Conservation (phyloP, 2,888 invertebrate species). For the Synanthedon myopaeformis region DNA sequence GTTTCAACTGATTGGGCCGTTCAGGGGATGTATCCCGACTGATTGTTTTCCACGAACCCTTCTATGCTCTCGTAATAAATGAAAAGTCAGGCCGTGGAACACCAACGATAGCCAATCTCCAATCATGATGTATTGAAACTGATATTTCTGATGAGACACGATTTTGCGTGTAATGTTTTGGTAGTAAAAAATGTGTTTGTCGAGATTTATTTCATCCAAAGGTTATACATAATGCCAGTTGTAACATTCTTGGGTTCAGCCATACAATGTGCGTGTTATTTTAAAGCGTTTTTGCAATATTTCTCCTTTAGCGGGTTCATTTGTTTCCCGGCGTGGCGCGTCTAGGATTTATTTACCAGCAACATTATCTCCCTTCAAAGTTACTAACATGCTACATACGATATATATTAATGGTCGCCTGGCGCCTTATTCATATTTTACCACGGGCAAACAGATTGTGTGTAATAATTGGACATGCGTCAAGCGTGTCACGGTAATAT, state of each 20-base stretch:
- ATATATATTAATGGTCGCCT: constrained; percentile 42
- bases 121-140: constrained; percentile 19
- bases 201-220: too few relatives aligned
- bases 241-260: background rate
- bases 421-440: constrained; percentile 60
- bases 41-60: constrained; percentile 64
- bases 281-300: constrained; percentile 59
- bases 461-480: constrained; percentile 66
- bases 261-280: constrained; percentile 46
- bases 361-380: constrained; percentile 62
- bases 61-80: constrained; percentile 34
- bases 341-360: constrained; percentile 56
- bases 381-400: constrained; percentile 41
- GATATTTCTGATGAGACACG: constrained; percentile 1
- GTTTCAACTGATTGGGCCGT: constrained; percentile 58
- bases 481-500: constrained; percentile 61
- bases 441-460: constrained; percentile 50
- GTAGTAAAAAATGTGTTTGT: too few relatives aligned
- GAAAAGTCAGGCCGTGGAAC: constrained; percentile 25
- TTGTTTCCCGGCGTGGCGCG: constrained; percentile 41
- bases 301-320: constrained; percentile 48
- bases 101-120: constrained; percentile 43
- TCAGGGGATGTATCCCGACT: constrained; percentile 44
- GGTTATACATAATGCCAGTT: too few relatives aligned
- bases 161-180: background rate